These are phyloP conservation scores for Holacanthella duospinosa DNA, from an alignment of 2,888 invertebrate species.

Conservation along the genomic window DNA sequence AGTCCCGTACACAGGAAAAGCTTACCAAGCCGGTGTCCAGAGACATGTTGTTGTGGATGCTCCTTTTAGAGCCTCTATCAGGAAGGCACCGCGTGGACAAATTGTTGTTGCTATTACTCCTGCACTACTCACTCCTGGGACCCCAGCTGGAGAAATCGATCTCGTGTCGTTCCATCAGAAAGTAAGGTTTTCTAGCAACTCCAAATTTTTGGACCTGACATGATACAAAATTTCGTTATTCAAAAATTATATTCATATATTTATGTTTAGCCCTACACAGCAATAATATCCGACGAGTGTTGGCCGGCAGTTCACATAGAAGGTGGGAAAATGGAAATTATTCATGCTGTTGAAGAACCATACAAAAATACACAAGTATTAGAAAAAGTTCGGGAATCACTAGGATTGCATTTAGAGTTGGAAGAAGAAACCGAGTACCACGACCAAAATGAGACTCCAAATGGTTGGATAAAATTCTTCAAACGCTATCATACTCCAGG, in stretches of 20 bases:
- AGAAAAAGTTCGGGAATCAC: conserved; percentile 12
- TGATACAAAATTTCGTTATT: no score
- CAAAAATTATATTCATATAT: conserved; percentile 5
- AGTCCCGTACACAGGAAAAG: conserved; percentile 29
- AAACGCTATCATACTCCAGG: conserved; percentile 22
- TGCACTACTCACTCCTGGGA: conserved; percentile 22
- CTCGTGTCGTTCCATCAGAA: conserved; percentile 32
- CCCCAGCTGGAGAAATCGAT: conserved; percentile 30
- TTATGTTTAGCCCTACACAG: conserved; percentile 27
- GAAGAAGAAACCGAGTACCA: conserved; percentile 27
- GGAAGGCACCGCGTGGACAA: conserved; percentile 21
- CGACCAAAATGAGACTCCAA: conserved; percentile 22
- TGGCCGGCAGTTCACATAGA: conserved; percentile 20
- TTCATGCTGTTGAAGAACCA: conserved; percentile 19
- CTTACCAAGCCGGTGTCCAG: conserved; percentile 33
- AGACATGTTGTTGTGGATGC: conserved; percentile 30
- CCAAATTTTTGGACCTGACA: conserved; percentile 25
- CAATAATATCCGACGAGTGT: conserved; percentile 33
- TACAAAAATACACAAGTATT: conserved; percentile 14
- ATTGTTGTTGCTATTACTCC: conserved; percentile 32
- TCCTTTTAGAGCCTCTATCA: conserved; percentile 27
- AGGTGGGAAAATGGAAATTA: conserved; percentile 32
- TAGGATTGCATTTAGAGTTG: conserved; percentile 24
- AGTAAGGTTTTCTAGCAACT: conserved; percentile 12
- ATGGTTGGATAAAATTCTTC: conserved; percentile 28